phyloP scores from a whole-genome alignment of 2,113 vertebrate genomes.

The Callionymus lyra region DNA sequence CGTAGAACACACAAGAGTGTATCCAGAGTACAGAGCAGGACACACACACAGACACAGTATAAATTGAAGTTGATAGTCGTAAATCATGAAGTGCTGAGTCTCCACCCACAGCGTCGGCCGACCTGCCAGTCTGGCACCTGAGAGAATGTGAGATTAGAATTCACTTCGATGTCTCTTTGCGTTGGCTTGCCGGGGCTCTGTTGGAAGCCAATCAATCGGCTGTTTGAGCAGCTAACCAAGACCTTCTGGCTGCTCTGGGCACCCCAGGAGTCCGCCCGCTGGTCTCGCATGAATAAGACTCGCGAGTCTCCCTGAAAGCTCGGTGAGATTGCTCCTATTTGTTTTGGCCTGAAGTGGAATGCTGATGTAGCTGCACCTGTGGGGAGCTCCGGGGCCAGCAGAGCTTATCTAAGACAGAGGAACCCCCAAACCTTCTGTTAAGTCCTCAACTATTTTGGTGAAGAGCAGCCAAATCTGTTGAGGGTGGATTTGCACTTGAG shows the following conservation, averaged over 20 bases:
- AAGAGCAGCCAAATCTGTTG: too few species aligned
- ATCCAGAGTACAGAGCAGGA: neutral
- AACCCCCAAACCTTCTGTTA: too few species aligned
- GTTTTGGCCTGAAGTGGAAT: constrained; percentile 18
- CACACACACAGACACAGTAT: neutral
- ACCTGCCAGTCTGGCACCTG: constrained; percentile 3
- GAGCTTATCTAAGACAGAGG: too few species aligned
- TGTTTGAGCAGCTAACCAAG: constrained; percentile 7
- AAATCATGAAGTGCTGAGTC: constrained; percentile 18
- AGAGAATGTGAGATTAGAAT: constrained; percentile 26
- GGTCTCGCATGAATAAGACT: constrained; percentile 11
- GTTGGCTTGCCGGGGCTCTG: constrained; percentile 19
- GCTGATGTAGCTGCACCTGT: constrained; percentile 5
- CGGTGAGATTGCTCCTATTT: constrained; percentile 24
- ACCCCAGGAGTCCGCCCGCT: constrained; percentile 2
- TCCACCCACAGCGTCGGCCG: constrained; percentile 5
- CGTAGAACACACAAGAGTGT: neutral
- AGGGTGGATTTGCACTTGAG: too few species aligned
- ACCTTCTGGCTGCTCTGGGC: constrained; percentile 2
- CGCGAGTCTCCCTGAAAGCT: constrained; percentile 12
- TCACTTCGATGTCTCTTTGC: constrained; percentile 31
- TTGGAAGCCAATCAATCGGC: constrained; percentile 26
- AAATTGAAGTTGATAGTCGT: constrained; percentile 12
- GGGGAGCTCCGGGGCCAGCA: too few species aligned
- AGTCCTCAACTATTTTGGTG: too few species aligned